phyloP scores from a whole-genome alignment of 2,888 invertebrate genomes.

The Pogonocherus hispidulus region DNA sequence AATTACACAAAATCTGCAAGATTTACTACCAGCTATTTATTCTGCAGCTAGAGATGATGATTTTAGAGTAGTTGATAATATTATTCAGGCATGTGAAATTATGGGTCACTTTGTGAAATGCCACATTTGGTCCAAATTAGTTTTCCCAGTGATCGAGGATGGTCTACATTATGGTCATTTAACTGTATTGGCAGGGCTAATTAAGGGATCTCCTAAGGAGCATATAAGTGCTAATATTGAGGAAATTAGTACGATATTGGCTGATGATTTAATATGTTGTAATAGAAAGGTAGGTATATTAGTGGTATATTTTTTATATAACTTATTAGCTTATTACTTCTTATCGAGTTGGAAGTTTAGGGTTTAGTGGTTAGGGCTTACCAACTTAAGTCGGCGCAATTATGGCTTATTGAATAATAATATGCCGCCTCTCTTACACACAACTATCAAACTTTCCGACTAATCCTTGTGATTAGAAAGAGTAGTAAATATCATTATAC shows the following conservation, averaged over 20 bases:
- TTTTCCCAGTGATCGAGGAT: conserved; percentile 76
- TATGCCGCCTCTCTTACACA: no score
- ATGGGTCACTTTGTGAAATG: conserved; percentile 82
- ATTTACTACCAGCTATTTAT: conserved; percentile 73
- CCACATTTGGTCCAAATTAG: conserved; percentile 77
- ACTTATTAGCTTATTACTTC: no score
- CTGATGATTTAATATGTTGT: conserved; percentile 74
- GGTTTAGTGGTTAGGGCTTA: no score
- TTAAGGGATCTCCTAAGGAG: conserved; percentile 73
- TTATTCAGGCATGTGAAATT: conserved; percentile 76
- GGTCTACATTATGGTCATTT: conserved; percentile 71
- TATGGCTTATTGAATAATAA: no score
- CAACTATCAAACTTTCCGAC: no score
- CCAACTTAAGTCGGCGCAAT: no score
- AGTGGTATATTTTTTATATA: no score
- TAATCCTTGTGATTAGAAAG: no score
- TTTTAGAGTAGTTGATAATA: conserved; percentile 42
- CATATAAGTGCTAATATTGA: conserved; percentile 69
- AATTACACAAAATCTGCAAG: conserved; percentile 78
- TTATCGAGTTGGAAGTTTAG: no score
- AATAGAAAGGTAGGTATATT: conserved; percentile 71
- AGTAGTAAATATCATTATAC: no score
- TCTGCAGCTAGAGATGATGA: conserved; percentile 75
- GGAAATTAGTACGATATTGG: conserved; percentile 74
- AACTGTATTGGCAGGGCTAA: conserved; percentile 74